Conservation (phyloP, 2,797 vertebrate species). For the Australoheros facetus region DNA sequence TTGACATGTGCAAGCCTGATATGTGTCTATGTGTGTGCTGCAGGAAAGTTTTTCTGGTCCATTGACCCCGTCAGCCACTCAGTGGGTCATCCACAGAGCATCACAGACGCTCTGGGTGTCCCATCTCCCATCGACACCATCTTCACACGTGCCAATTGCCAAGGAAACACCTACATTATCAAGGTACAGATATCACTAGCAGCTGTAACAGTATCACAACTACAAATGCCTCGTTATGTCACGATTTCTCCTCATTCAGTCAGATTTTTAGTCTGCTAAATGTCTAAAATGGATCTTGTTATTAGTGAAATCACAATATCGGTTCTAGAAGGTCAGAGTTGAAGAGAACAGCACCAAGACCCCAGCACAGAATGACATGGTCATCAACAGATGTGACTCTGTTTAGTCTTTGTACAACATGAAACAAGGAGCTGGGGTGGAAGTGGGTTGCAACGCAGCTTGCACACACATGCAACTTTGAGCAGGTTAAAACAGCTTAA, state of each 20-base stretch:
- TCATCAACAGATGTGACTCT: background rate
- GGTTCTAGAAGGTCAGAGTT: no score
- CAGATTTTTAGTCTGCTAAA: background rate
- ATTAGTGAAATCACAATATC: background rate
- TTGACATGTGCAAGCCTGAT: background rate
- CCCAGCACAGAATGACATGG: background rate
- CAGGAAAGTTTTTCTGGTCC: constrained; percentile 90
- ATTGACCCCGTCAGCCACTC: constrained; percentile 78
- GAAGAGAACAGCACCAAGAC: background rate
- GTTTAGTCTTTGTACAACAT: background rate
- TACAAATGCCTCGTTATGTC: background rate
- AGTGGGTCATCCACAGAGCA: constrained; percentile 76
- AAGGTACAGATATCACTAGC: constrained; percentile 76
- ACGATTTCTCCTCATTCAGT: background rate
- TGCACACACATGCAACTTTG: background rate
- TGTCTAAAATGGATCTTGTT: background rate
- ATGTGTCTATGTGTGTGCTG: background rate
- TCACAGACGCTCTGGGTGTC: constrained; percentile 86
- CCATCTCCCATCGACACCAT: constrained; percentile 87
- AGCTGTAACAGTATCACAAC: background rate
- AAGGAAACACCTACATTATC: constrained; percentile 88
- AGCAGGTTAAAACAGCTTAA: background rate
- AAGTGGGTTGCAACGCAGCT: background rate
- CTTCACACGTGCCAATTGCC: constrained; percentile 91
- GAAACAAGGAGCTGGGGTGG: no score